Evolutionary conservation across 2,113 vertebrate species (phyloP).

Genomic region (Chloropsis cyanopogon): DNA sequence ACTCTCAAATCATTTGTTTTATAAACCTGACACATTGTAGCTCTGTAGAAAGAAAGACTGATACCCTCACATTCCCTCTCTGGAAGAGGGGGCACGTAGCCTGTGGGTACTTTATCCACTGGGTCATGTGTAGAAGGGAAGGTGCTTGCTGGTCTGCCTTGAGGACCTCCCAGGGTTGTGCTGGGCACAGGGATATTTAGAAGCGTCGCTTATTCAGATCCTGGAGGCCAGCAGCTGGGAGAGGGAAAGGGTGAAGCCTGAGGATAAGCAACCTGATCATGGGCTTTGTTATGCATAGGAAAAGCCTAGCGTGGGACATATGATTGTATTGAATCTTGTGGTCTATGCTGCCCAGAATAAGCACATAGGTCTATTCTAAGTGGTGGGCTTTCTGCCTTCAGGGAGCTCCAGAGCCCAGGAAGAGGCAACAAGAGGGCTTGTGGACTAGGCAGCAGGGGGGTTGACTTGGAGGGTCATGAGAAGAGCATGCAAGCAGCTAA

Average conservation of each 20-base stretch:
- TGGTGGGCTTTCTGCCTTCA: not conserved
- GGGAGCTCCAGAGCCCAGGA: not conserved
- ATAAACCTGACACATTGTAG: not conserved
- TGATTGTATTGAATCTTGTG: not conserved
- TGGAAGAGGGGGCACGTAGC: not conserved
- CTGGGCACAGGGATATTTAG: not conserved
- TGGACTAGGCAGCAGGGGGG: not conserved
- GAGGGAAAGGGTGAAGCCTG: not conserved
- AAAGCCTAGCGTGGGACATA: not conserved
- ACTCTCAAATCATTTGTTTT: not conserved
- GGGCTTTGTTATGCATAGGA: not conserved
- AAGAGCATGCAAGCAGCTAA: not conserved
- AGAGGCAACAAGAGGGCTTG: not conserved
- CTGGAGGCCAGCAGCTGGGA: not conserved
- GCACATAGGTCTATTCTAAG: accelerated
- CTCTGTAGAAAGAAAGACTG: not conserved
- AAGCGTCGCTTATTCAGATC: not conserved
- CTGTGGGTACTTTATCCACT: not conserved
- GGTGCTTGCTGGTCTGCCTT: not conserved
- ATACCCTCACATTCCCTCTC: not conserved
- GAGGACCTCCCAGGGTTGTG: not conserved
- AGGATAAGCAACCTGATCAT: not conserved
- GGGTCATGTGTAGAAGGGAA: not conserved
- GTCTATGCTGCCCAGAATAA: not conserved
- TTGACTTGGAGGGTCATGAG: not conserved